These are phyloP conservation scores for Leucoraja erinaceus DNA, from an alignment of 2,113 vertebrate genomes.

Conservation along the genomic window DNA sequence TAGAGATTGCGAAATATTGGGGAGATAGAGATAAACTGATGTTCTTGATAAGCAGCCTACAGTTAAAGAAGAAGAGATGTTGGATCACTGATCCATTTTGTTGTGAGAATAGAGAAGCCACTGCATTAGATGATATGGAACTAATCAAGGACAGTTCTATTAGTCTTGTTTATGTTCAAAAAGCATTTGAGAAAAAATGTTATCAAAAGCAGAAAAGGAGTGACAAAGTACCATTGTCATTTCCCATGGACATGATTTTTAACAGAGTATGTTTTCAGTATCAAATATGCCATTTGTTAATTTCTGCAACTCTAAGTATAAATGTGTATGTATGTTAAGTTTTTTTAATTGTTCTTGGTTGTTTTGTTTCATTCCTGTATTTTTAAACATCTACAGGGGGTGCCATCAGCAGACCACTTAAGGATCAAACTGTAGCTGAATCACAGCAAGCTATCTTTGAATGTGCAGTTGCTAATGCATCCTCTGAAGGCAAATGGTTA, in stretches of 20 bases:
- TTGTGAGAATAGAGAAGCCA: neutral
- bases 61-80: neutral
- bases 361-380: neutral
- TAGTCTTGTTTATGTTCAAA: neutral
- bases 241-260: neutral
- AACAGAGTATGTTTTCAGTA: neutral
- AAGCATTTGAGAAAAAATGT: neutral
- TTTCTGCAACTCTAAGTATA: neutral
- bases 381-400: constrained; percentile 65
- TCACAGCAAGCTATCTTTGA: constrained; percentile 85
- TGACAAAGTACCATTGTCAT: neutral
- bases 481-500: constrained; percentile 79
- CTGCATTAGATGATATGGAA: neutral
- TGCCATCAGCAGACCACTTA: constrained; percentile 86
- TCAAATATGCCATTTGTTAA: neutral
- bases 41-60: neutral
- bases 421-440: constrained; percentile 83
- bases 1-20: neutral
- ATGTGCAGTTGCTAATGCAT: constrained; percentile 86
- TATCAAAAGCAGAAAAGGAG: neutral
- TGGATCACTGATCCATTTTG: neutral
- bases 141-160: neutral
- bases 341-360: neutral
- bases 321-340: neutral
- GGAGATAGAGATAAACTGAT: neutral